Evolutionary conservation across 1,140 invertebrate genomes (phyloP), one percentile per base, ranked within the genome.

Genomic region (Zaprionus davidi): DNA sequence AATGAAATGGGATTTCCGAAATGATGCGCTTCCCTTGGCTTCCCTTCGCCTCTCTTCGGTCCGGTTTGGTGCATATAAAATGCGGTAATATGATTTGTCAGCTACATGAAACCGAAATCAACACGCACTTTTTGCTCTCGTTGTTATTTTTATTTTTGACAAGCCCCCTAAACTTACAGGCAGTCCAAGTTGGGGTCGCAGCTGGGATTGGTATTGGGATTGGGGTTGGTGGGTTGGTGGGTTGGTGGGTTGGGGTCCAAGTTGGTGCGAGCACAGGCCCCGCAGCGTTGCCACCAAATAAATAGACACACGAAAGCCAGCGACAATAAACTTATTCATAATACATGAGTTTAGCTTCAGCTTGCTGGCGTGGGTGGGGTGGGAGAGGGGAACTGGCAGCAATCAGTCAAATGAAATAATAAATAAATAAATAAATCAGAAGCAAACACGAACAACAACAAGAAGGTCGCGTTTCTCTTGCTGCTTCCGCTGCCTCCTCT

Each of bases 361-460:
- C 49, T 20, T 38, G 17, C 34, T 7, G 1, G 15, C 2, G 59
- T n/a, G n/a, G 6, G 58, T 3, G 38, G 53, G 11, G 24, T 15
- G 31, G 36, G 55, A 20, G 53, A 38, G 24, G 20, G 46, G 4
- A 41, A 36, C 55, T 53, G 15, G 17, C 41, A 62, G 24, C 24
- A 84, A 88, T 87, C 84, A 87, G 74, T 84, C 81, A 84, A 88
- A 87, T 88, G 85, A 76, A 78, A 78, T 88, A 87, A 84, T 83
- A 87, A 83, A 87, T 87, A 84, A 88, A 86, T 88, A 87, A 88
- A 84, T 84, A 81, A 72, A 75, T 67, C 64, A 76, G 53, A 22
- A 38, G 46, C 79, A 71, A 65, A 72, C 51, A 82, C 64, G 63
- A 79, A 51, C 58, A 73, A 71, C 36, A 67, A 72, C 31, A 46